Evolutionary conservation across 2,113 vertebrate genomes (phyloP).

Genomic region (Neotoma lepida): DNA sequence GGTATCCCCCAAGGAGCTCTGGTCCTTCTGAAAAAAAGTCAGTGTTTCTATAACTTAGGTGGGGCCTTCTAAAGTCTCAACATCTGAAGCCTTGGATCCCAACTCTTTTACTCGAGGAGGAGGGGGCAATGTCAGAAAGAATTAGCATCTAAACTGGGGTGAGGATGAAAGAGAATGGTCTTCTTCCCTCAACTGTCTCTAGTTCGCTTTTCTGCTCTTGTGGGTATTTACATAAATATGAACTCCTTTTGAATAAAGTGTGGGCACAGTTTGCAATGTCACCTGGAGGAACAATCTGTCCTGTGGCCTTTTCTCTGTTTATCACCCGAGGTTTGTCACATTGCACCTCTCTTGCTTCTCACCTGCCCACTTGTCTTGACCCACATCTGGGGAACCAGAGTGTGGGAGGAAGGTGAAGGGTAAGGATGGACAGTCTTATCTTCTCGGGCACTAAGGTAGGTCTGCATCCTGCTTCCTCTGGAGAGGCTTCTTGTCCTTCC

Average conservation of each 20-base stretch:
- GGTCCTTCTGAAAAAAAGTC: background rate
- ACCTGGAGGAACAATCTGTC: conserved; percentile 51
- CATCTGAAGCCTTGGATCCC: background rate
- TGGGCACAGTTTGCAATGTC: conserved; percentile 38
- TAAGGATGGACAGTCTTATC: background rate
- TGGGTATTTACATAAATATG: conserved; percentile 5
- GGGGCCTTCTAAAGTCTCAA: background rate
- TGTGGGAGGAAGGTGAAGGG: background rate
- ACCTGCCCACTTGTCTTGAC: conserved; percentile 48
- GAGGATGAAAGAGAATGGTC: background rate
- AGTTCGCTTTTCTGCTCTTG: background rate
- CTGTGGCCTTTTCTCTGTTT: conserved; percentile 52
- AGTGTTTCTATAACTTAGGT: background rate
- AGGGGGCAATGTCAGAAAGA: background rate
- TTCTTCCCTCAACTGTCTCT: background rate
- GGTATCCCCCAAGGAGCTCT: background rate
- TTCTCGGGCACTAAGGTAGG: background rate
- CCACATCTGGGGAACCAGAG: conserved; percentile 3
- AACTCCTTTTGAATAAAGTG: conserved; percentile 52
- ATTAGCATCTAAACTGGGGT: background rate
- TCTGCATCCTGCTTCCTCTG: background rate
- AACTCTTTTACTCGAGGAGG: background rate
- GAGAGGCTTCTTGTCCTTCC: background rate
- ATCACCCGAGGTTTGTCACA: conserved; percentile 60
- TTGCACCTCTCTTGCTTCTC: conserved; percentile 48